Conservation (phyloP, 2,888 invertebrate species). For the Leuctra nigra region DNA sequence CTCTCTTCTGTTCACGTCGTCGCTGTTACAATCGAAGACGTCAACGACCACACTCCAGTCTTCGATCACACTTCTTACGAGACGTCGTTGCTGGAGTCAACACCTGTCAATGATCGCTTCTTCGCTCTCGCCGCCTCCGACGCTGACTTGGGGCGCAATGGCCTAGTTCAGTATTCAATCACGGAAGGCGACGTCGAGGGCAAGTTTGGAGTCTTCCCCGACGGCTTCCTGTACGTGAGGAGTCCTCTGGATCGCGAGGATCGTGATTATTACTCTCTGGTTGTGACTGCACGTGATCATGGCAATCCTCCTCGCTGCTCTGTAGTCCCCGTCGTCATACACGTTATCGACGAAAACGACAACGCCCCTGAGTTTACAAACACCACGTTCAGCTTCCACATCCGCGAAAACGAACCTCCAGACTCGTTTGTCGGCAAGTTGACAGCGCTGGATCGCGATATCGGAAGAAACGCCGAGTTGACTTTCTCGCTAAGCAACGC, state of each 20-base stretch:
- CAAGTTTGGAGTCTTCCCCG: constrained; percentile 92
- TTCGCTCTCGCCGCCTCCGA: constrained; percentile 87
- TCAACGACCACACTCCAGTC: constrained; percentile 92
- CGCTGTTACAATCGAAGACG: constrained; percentile 69
- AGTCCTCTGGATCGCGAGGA: constrained; percentile 83
- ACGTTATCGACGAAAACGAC: constrained; percentile 94
- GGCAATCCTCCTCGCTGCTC: constrained; percentile 73
- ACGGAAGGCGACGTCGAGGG: constrained; percentile 78
- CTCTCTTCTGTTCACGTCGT: constrained; percentile 69
- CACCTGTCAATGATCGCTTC: constrained; percentile 83
- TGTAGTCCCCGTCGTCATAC: constrained; percentile 84
- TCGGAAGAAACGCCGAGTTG: constrained; percentile 85
- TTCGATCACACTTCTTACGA: constrained; percentile 91
- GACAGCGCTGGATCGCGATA: constrained; percentile 82
- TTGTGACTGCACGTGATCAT: constrained; percentile 75
- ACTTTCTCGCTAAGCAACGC: constrained; percentile 69
- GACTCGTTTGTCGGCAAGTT: constrained; percentile 90
- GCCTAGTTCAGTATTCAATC: constrained; percentile 72
- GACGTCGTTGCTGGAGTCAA: constrained; percentile 84
- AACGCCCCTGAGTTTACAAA: constrained; percentile 90
- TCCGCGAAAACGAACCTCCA: constrained; percentile 80
- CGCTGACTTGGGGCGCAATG: constrained; percentile 75
- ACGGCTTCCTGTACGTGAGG: constrained; percentile 85
- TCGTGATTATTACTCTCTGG: constrained; percentile 84
- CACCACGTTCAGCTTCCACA: constrained; percentile 80